Base-by-base conservation (phyloP, 1,140 invertebrate genomes). In the Bombus soroeensis region DNA sequence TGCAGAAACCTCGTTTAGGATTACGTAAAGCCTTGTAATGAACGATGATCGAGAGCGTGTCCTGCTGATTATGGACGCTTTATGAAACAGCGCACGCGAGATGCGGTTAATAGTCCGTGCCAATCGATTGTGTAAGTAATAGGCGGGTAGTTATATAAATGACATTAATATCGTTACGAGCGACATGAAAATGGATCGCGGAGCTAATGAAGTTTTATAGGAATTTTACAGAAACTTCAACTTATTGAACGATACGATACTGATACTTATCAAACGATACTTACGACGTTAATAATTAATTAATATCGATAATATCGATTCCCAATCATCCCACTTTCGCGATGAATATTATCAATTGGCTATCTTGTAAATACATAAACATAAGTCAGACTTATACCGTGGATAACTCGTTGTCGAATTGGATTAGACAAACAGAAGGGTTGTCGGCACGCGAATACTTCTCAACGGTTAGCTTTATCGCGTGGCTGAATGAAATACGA, bases 401-500 rank as follows among this genome's bases (percentile, higher is more conserved):
- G 13, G 41, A 81, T 13, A 81, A 57, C 25, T 28, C 28, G 5
- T 43, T 12, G 25, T 15, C 3, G 10, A 82, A 83, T 66, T 32
- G 66, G 71, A 39, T 62, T 18, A 64, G 43, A 57, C 6, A 13
- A 41, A 25, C 15, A 64, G 25, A 64, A 37, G 53, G 39, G 15
- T 25, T 25, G n/a, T 18, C 4, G 72, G 15, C 71, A 83, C 72
- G 72, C 72, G 39, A 83, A 15, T 37, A 0, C 41, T 66, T 41
- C 72, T 53, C 32, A 28, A 43, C 41, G 57, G 28, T 70, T n/a
- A n/a, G 18, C 64, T 10, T 82, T 28, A 82, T 82, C 81, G 71
- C 28, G 28, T 12, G 22, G 2, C 39, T 13, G 39, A 41, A 66
- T 47, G 57, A 75, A 75, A 64, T 74, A 74, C 70, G 71, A 43